These are phyloP conservation scores for Dryomyza anilis DNA, from an alignment of 2,888 invertebrate species.

Conservation along the genomic window DNA sequence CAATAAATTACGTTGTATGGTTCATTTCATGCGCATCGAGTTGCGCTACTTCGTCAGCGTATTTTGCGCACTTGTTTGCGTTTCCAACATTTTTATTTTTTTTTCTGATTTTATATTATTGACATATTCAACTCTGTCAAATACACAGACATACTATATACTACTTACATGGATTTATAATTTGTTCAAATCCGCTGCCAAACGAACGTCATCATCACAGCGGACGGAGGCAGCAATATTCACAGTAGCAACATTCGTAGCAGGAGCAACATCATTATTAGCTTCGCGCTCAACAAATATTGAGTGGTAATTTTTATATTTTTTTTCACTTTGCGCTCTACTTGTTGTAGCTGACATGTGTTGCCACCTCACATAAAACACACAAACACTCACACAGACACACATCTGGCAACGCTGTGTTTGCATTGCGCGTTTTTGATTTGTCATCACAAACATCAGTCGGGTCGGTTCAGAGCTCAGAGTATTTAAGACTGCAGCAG, in stretches of 20 bases:
- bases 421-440: constrained; percentile 12
- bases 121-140: constrained; percentile 6
- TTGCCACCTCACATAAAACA: too few species aligned
- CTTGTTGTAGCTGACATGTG: not conserved
- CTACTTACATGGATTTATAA: constrained; percentile 4
- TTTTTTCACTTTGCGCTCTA: not conserved
- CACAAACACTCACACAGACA: not conserved
- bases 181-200: constrained; percentile 14
- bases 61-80: not conserved
- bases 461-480: too few species aligned
- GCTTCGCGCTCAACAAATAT: constrained; percentile 14
- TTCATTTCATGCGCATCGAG: constrained; percentile 5
- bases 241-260: too few species aligned
- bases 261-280: constrained; percentile 12
- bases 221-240: too few species aligned
- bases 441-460: constrained; percentile 15
- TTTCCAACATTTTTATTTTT: not conserved
- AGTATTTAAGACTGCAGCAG: too few species aligned
- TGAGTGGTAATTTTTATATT: too few species aligned
- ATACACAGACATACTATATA: not conserved
- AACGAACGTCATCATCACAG: constrained; percentile 16
- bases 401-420: constrained; percentile 11
- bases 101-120: not conserved
- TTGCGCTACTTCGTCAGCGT: not conserved
- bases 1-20: constrained; percentile 5